phyloP scores from a whole-genome alignment of 2,888 invertebrate genomes.

The Eretmocerus hayati region DNA sequence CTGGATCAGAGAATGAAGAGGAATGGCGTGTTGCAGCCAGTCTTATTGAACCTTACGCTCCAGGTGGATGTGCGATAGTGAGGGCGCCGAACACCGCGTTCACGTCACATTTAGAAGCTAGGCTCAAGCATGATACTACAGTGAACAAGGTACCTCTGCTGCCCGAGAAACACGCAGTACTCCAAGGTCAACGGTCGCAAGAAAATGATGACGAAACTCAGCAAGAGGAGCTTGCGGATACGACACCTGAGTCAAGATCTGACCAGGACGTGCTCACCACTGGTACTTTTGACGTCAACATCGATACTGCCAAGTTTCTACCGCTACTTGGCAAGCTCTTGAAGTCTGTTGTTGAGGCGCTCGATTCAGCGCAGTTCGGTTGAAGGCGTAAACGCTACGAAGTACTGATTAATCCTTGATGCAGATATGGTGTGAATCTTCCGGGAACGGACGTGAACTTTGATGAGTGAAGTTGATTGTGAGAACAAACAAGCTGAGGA shows the following conservation, averaged over 20 bases:
- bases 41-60: slow-evolving; percentile 32
- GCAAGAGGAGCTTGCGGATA: slow-evolving; percentile 5
- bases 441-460: too few relatives aligned
- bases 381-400: too few relatives aligned
- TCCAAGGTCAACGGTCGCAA: slow-evolving; percentile 8
- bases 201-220: slow-evolving; percentile 17
- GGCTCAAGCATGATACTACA: slow-evolving; percentile 30
- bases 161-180: too few relatives aligned
- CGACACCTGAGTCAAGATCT: slow-evolving; percentile 13
- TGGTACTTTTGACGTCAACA: slow-evolving; percentile 31
- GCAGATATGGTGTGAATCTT: too few relatives aligned
- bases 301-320: slow-evolving; percentile 34
- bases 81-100: neutral
- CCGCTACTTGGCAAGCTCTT: slow-evolving; percentile 40
- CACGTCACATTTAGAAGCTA: slow-evolving; percentile 30
- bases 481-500: too few relatives aligned
- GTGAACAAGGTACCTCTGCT: slow-evolving; percentile 30
- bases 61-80: slow-evolving; percentile 13
- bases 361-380: slow-evolving; percentile 40
- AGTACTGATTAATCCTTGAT: too few relatives aligned
- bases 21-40: slow-evolving; percentile 30
- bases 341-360: slow-evolving; percentile 40
- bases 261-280: slow-evolving; percentile 34
- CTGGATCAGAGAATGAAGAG: too few relatives aligned
- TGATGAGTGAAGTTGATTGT: too few relatives aligned